Evolutionary conservation across 1,140 invertebrate genomes (phyloP), one percentile per base, ranked within the genome.

Genomic region (Nasonia longicornis): DNA sequence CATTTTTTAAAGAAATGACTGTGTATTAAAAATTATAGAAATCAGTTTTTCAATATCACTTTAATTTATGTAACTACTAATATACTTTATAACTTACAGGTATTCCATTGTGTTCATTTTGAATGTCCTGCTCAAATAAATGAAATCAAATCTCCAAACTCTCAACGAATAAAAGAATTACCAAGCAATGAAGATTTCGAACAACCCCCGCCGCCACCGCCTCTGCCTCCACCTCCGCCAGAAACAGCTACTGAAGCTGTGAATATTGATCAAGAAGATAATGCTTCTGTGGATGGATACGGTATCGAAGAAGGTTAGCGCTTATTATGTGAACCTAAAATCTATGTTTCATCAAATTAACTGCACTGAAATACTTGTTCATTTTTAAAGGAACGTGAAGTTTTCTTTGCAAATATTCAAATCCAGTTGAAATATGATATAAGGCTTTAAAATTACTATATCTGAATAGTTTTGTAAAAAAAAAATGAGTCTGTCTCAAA

Each of bases 81-180:
- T 22, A 69, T 48, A 79, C 48, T 77, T 74, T 63, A 58, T 45
- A 38, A 31, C 48, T 85, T 89, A 26, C 81, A 97, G 96, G 97
- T 98, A 70, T 99, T 99, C 90, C 98, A 99, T 89, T 97, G 97
- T 89, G 98, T 99, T 38, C 98, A 99, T 91, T 96, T 99, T 89
- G 98, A 99, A 91, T 98, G 97, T 89, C 97, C 97, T 14, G 94
- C 95, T 20, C 94, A 95, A 89, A 84, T 86, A 79, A 76, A 16
- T 69, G 74, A 82, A 2, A 26, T 77, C 38, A 89, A 89, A 82
- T 87, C 86, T 31, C 77, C 85, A 10, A 58, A 84, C 29, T 77
- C 70, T 84, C 79, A 84, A 87, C 82, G 63, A n/a, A 80, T 82
- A 45, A 79, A 79, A 38, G 71, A 70, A 22, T 45, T 75, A 48